Evolutionary conservation across 2,888 invertebrate species (phyloP).

Genomic region (Lomographa bimaculata): DNA sequence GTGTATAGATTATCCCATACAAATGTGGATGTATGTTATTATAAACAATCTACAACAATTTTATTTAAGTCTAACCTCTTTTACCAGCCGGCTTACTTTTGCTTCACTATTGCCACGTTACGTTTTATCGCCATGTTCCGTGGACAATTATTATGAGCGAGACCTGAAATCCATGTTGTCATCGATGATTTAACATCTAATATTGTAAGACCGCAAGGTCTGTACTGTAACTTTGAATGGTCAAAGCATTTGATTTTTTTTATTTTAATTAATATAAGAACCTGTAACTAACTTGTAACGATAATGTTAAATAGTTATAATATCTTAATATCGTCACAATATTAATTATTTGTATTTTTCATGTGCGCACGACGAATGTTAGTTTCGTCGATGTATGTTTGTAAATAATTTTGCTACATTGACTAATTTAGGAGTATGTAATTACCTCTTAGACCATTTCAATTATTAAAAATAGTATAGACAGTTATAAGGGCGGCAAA

Average conservation of each 20-base stretch:
- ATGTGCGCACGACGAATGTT: conserved; percentile 13
- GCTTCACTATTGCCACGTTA: too few relatives aligned
- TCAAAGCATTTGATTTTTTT: conserved; percentile 12
- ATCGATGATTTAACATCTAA: too few relatives aligned
- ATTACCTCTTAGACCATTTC: too few relatives aligned
- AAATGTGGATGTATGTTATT: too few relatives aligned
- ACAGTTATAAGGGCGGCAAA: conserved; percentile 27
- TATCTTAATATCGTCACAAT: conserved; percentile 28
- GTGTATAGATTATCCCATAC: too few relatives aligned
- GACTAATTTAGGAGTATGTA: too few relatives aligned
- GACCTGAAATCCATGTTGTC: too few relatives aligned
- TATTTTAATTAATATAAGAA: conserved; percentile 8
- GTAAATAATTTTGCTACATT: conserved; percentile 25
- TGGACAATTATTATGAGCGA: too few relatives aligned
- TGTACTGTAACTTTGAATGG: background rate
- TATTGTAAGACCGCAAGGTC: background rate
- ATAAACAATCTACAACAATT: too few relatives aligned
- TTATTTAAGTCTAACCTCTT: too few relatives aligned
- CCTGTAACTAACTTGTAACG: conserved; percentile 13
- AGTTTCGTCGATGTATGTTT: conserved; percentile 5
- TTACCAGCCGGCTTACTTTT: too few relatives aligned
- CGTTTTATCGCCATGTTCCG: too few relatives aligned
- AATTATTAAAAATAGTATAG: conserved; percentile 12
- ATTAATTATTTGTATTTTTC: conserved; percentile 19
- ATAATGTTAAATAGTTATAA: conserved; percentile 18